Conservation (phyloP, 2,888 invertebrate genomes). For the Amiota mariae region DNA sequence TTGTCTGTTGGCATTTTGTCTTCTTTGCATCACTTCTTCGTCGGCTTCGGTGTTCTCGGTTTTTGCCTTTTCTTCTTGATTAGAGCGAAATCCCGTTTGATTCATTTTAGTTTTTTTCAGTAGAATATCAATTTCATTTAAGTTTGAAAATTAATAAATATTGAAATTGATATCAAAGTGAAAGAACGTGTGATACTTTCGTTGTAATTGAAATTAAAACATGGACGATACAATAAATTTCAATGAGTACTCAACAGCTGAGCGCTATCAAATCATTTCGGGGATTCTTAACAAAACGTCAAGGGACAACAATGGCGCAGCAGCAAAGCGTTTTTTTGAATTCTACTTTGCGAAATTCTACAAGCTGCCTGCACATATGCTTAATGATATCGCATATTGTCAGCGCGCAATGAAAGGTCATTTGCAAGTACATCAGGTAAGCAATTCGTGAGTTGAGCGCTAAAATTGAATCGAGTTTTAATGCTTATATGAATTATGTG, state of each 20-base stretch:
- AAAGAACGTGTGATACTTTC: too few relatives aligned
- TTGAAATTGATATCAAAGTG: too few relatives aligned
- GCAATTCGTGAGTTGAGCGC: not conserved
- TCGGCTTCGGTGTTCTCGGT: not conserved
- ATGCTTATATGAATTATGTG: not conserved
- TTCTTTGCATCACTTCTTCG: not conserved
- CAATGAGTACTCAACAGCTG: conserved; percentile 24
- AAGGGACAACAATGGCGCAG: conserved; percentile 43
- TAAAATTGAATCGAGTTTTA: not conserved
- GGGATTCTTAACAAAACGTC: conserved; percentile 53
- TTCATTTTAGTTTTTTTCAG: too few relatives aligned
- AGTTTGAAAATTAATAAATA: too few relatives aligned
- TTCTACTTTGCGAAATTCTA: conserved; percentile 54
- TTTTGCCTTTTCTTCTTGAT: not conserved
- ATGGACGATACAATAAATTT: conserved; percentile 5
- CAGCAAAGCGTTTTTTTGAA: conserved; percentile 50
- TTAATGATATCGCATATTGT: conserved; percentile 55
- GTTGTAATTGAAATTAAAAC: too few relatives aligned
- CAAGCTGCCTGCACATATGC: conserved; percentile 46
- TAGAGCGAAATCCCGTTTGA: too few relatives aligned
- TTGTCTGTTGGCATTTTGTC: not conserved
- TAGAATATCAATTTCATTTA: too few relatives aligned
- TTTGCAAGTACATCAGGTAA: conserved; percentile 50
- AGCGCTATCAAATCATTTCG: conserved; percentile 53
- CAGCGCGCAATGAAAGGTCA: conserved; percentile 50